Conservation (phyloP, 2,113 vertebrate genomes). For the Numenius arquata region DNA sequence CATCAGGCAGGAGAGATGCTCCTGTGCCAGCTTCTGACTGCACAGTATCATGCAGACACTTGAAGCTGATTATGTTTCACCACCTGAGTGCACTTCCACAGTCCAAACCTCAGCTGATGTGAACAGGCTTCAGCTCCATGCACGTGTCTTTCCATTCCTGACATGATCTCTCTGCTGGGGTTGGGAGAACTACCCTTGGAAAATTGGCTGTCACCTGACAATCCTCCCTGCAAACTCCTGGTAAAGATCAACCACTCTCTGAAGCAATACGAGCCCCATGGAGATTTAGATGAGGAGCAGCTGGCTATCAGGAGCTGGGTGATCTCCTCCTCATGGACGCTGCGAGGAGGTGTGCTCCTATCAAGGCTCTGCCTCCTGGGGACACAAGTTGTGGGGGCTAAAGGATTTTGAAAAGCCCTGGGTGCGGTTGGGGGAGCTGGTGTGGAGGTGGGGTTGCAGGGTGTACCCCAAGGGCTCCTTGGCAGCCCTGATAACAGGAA, state of each 20-base stretch:
- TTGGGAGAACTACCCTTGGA: not conserved
- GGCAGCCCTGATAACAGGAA: not conserved
- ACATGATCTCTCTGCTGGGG: not conserved
- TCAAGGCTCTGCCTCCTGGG: not conserved
- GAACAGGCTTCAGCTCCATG: not conserved
- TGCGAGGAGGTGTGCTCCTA: not conserved
- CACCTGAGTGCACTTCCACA: not conserved
- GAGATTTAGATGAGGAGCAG: not conserved
- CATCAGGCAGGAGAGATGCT: accelerated
- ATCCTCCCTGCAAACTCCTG: not conserved
- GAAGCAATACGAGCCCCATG: not conserved
- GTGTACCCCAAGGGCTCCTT: not conserved
- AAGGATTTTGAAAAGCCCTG: not conserved
- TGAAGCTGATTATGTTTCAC: not conserved
- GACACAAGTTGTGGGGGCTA: not conserved
- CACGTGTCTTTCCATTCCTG: not conserved
- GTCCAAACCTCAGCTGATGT: not conserved
- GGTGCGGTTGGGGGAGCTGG: not conserved
- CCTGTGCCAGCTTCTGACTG: not conserved
- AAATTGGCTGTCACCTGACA: not conserved
- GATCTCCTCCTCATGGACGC: not conserved
- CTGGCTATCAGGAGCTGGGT: not conserved
- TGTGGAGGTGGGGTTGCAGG: not conserved
- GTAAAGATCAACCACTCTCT: not conserved
- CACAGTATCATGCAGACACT: not conserved